A percentile compares a stretch with the other conserved stretches of the same genome.
phyloP scores from a whole-genome alignment of 2,888 invertebrate species.

The Gari tellinella region DNA sequence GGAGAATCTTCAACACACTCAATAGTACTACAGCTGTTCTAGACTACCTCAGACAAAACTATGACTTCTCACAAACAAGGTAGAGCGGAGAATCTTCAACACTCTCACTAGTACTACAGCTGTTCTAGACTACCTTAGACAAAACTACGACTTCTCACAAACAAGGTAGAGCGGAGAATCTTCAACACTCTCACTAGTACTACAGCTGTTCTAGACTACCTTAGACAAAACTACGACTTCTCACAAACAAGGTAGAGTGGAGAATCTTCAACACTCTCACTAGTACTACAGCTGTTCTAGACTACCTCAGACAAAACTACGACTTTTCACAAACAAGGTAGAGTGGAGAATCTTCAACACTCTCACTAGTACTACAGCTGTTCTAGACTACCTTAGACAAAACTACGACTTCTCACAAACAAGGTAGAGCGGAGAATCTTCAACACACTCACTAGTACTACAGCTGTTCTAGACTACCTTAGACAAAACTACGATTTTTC shows the following conservation, averaged over 20 bases:
- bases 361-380: no score
- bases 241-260: neutral
- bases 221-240: neutral
- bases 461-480: conserved; percentile 90
- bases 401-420: no score
- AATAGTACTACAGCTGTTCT: conserved; percentile 89
- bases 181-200: neutral
- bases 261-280: no score
- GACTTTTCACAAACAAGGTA: no score
- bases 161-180: neutral
- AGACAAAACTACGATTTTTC: conserved; percentile 85
- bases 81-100: conserved; percentile 92
- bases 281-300: conserved; percentile 89
- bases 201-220: neutral
- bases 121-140: conserved; percentile 89
- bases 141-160: no score
- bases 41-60: conserved; percentile 88
- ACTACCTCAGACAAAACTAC: conserved; percentile 88
- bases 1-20: conserved; percentile 92
- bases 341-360: no score
- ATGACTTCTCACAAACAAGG: conserved; percentile 56
- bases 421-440: conserved; percentile 91
- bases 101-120: conserved; percentile 88
- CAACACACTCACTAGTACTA: conserved; percentile 90
- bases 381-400: no score